Percentiles rank a stretch among this genome's conserved stretches.
These are phyloP conservation scores for Acipenser transmontanus DNA, from an alignment of 2,797 vertebrate genomes.

Conservation along the genomic window DNA sequence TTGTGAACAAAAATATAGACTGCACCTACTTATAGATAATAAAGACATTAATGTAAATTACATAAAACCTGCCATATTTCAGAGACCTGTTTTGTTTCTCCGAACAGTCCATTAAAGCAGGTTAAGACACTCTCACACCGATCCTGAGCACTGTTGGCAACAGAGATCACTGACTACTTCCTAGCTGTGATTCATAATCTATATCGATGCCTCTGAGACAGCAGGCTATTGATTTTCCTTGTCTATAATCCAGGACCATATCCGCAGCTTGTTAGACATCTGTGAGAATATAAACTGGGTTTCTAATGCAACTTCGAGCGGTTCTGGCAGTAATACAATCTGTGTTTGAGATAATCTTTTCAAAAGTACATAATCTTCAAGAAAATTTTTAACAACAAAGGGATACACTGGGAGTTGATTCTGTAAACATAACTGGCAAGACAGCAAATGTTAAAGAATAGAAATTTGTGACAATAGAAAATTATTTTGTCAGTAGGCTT, in stretches of 20 bases:
- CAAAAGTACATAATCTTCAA: slow-evolving; percentile 53
- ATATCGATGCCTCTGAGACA: slow-evolving; percentile 98
- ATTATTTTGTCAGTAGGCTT: slow-evolving; percentile 21
- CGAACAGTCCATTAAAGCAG: slow-evolving; percentile 40
- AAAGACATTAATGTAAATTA: slow-evolving; percentile 18
- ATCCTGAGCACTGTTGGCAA: slow-evolving; percentile 66
- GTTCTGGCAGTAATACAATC: slow-evolving; percentile 61
- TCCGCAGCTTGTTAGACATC: slow-evolving; percentile 98
- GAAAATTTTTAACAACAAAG: slow-evolving; percentile 55
- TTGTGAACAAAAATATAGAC: background rate
- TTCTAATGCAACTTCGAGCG: slow-evolving; percentile 80
- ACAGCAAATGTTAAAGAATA: slow-evolving; percentile 18
- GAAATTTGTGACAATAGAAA: slow-evolving; percentile 21
- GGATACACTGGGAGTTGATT: slow-evolving; percentile 41
- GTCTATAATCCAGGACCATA: slow-evolving; percentile 98
- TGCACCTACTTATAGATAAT: background rate
- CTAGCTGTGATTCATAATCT: slow-evolving; percentile 99
- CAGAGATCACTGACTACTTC: slow-evolving; percentile 90
- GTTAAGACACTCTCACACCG: slow-evolving; percentile 39
- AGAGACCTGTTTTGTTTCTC: slow-evolving; percentile 45
- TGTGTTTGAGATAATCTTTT: slow-evolving; percentile 62
- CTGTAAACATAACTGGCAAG: background rate
- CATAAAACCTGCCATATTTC: slow-evolving; percentile 23
- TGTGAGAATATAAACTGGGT: slow-evolving; percentile 89
- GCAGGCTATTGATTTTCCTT: slow-evolving; percentile 95